Evolutionary conservation across 2,113 vertebrate genomes (phyloP).

Genomic region (Pelecanus crispus): DNA sequence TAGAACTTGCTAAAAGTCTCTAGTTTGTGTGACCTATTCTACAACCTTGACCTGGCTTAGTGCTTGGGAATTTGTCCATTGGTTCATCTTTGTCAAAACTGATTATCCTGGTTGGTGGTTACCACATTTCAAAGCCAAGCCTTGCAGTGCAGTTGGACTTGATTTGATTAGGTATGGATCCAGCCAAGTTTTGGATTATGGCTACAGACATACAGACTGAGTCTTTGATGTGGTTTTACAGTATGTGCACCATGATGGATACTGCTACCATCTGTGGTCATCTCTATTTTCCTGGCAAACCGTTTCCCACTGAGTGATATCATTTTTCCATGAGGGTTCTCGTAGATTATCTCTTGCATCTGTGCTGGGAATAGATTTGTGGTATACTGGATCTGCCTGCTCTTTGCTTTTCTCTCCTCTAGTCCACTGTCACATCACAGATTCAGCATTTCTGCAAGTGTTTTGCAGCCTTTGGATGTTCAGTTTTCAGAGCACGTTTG

Average conservation of each 20-base stretch:
- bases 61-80: not conserved
- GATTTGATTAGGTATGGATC: not conserved
- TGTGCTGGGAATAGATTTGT: not conserved
- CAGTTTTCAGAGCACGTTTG: not conserved
- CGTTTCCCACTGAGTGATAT: not conserved
- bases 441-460: not conserved
- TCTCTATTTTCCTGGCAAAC: not conserved
- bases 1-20: not conserved
- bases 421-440: not conserved
- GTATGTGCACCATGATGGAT: not conserved
- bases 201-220: not conserved
- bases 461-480: not conserved
- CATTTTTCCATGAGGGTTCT: not conserved
- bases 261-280: fast-evolving
- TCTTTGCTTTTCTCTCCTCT: not conserved
- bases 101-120: not conserved
- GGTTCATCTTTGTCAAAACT: not conserved
- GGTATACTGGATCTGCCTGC: not conserved
- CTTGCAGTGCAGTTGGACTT: not conserved
- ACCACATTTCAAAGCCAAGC: not conserved
- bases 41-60: not conserved
- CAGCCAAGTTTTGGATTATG: not conserved
- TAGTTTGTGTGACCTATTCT: not conserved
- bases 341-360: not conserved
- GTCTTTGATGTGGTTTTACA: not conserved